Evolutionary conservation across 2,888 invertebrate species (phyloP).

Genomic region (Phanerotoma sp.): DNA sequence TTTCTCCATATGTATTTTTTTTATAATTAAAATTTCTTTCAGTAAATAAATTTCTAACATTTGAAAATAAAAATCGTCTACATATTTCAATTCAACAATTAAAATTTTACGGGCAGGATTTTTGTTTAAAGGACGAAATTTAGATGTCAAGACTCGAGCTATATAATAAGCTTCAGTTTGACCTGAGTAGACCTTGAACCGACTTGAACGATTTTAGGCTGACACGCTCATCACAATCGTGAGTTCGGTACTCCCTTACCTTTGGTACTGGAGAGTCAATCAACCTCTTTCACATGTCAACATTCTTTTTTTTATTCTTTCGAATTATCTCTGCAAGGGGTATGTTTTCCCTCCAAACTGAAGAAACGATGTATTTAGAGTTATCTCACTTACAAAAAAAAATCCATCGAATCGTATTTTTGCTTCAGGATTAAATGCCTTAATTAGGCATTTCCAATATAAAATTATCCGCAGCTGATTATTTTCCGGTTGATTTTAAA

Average conservation of each 20-base stretch:
- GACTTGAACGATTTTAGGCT: constrained; percentile 23
- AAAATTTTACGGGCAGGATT: too few species aligned
- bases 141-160: neutral
- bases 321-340: too few species aligned
- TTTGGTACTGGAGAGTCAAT: neutral
- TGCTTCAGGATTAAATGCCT: too few species aligned
- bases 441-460: too few species aligned
- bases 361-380: too few species aligned
- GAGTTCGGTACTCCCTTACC: neutral
- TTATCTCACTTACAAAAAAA: too few species aligned
- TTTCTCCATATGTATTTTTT: neutral
- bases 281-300: neutral
- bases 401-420: too few species aligned
- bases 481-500: too few species aligned
- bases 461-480: too few species aligned
- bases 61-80: neutral
- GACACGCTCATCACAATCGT: neutral
- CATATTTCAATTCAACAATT: too few species aligned
- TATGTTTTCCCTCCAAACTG: neutral
- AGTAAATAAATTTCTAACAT: neutral
- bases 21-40: too few species aligned
- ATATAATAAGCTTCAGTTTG: constrained; percentile 37
- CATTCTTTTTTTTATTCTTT: neutral
- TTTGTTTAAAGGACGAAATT: neutral
- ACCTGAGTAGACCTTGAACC: constrained; percentile 45